Evolutionary conservation across 2,113 vertebrate species (phyloP), one percentile per base, ranked within the genome.

Genomic region (Hymenochirus boettgeri): DNA sequence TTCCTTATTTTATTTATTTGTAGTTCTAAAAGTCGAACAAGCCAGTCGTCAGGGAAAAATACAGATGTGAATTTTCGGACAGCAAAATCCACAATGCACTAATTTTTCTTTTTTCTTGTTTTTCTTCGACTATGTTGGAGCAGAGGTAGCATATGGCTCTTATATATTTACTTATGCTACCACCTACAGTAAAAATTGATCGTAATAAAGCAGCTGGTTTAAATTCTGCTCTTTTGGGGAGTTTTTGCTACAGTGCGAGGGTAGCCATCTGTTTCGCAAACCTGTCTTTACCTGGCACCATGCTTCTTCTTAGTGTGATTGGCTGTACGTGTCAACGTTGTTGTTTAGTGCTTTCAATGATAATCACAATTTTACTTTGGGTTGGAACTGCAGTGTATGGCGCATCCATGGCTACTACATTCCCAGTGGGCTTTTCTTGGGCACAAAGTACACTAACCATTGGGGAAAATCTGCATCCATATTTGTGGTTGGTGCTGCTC

Each of bases 371-470:
- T 4, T 77, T 65, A 0, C 81, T 99, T 37, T 99, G 96, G 96
- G 6, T 61, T 0, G 90, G 90, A 9, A 91, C 79, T 0, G 80
- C 83, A 0, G 62, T 93, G 12, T 99, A 98, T 0, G 95, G 96
- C 0, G 88, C 89, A 0, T 97, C 94, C 0, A 91, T 98, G 94
- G 90, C 95, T 1, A 80, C 90, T 56, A 88, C 86, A 1, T 97
- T 97, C 70, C 96, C 96, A 71, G 95, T 93, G 0, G 93, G 96
- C 1, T 76, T 99, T 29, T 90, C 94, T 24, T 99, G 96, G 96
- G 45, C 93, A 21, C 93, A 97, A 62, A 98, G 83, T 96, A 98
- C 84, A 97, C 91, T 0, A 80, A 82, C 0, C 79, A 97, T 37
- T 88, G 84, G 0, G 87, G 90, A 0, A 89, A 83, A 23, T 79